phyloP scores from a whole-genome alignment of 2,888 invertebrate genomes.

The Hydraecia micacea region DNA sequence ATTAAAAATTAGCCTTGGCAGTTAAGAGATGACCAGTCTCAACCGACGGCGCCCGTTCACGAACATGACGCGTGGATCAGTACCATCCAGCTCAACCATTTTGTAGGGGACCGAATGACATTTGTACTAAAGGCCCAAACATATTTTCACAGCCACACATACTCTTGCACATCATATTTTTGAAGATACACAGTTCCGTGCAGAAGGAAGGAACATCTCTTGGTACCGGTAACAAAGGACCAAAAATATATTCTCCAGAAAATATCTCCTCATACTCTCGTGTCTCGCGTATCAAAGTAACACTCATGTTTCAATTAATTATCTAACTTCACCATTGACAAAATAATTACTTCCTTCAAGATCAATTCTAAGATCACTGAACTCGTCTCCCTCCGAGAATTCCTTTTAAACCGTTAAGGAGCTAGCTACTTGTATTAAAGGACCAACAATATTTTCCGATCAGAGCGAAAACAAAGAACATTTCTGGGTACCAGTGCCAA shows the following conservation, averaged over 20 bases:
- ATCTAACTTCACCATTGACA: not conserved
- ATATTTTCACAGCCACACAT: not conserved
- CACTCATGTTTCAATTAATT: not conserved
- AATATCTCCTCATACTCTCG: not conserved
- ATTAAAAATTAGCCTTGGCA: too few relatives aligned
- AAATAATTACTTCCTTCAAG: conserved; percentile 26
- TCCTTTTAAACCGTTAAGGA: conserved; percentile 22
- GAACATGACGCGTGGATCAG: too few relatives aligned
- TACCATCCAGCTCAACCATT: too few relatives aligned
- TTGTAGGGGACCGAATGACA: too few relatives aligned
- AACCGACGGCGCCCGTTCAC: too few relatives aligned
- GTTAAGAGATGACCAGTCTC: too few relatives aligned
- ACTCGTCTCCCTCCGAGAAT: conserved; percentile 24
- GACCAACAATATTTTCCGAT: not conserved
- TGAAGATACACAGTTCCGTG: too few relatives aligned
- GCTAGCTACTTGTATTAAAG: too few relatives aligned
- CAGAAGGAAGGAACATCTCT: not conserved
- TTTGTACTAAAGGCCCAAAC: not conserved
- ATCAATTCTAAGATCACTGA: conserved; percentile 14
- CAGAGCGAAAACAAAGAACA: too few relatives aligned
- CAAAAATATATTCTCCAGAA: not conserved
- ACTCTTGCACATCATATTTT: too few relatives aligned
- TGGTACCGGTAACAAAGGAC: not conserved
- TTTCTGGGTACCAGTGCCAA: too few relatives aligned
- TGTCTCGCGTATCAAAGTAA: not conserved